These are phyloP conservation scores for Erebia ligea DNA, from an alignment of 2,888 invertebrate genomes.

Conservation along the genomic window DNA sequence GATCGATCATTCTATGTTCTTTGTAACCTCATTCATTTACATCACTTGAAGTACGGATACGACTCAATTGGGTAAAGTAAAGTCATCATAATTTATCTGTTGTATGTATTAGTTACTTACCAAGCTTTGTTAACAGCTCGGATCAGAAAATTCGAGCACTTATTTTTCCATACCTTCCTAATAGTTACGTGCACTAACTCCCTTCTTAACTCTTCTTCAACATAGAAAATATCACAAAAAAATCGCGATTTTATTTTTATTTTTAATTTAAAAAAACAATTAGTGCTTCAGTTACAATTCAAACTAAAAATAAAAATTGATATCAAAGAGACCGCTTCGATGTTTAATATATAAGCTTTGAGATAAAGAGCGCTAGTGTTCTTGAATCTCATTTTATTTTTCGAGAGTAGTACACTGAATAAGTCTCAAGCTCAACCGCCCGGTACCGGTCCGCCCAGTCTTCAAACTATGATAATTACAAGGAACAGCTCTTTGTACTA, in stretches of 20 bases:
- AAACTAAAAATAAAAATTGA: not conserved
- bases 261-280: too few relatives aligned
- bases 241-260: too few relatives aligned
- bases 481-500: slow-evolving; percentile 38
- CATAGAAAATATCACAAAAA: too few relatives aligned
- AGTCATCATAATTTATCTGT: not conserved
- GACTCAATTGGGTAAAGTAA: not conserved
- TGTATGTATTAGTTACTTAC: too few relatives aligned
- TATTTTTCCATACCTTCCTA: too few relatives aligned
- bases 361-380: not conserved
- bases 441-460: slow-evolving; percentile 33
- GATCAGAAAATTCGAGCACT: too few relatives aligned
- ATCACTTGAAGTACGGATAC: not conserved
- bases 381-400: slow-evolving; percentile 13
- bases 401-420: slow-evolving; percentile 20
- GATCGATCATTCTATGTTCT: not conserved
- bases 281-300: too few relatives aligned
- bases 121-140: too few relatives aligned
- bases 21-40: not conserved
- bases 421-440: slow-evolving; percentile 13
- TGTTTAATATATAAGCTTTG: not conserved
- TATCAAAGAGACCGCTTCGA: not conserved
- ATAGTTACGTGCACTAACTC: too few relatives aligned
- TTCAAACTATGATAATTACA: slow-evolving; percentile 38
- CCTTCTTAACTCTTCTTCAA: too few relatives aligned